A percentile compares a stretch with the other conserved stretches of the same genome.
Conservation (phyloP, 2,113 vertebrate species). For the Nesogale talazaci region DNA sequence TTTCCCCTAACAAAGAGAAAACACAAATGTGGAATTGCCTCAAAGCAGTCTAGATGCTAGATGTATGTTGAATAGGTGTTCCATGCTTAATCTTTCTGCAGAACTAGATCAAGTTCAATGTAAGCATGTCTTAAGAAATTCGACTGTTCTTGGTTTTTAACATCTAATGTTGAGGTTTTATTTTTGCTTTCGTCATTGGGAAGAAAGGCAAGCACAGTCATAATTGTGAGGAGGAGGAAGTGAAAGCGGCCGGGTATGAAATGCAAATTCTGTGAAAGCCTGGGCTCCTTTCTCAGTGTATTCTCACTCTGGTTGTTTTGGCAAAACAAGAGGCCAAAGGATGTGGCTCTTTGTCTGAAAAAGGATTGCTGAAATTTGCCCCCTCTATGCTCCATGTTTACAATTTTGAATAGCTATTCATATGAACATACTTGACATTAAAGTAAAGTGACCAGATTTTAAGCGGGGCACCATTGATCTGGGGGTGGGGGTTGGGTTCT, state of each 20-base stretch:
- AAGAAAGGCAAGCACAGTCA: background rate
- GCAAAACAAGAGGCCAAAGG: background rate
- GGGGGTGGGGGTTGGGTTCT: too few species aligned
- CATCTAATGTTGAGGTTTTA: conserved; percentile 41
- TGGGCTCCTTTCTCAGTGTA: background rate
- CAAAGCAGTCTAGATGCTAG: background rate
- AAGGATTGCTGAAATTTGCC: background rate
- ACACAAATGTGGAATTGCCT: background rate
- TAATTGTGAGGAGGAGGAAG: conserved; percentile 32
- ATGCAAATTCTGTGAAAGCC: background rate
- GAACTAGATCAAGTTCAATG: background rate
- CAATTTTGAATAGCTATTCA: background rate
- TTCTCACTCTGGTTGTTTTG: background rate
- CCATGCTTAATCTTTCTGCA: conserved; percentile 16
- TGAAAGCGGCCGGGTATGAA: background rate
- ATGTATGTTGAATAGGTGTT: background rate
- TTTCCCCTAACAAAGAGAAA: conserved; percentile 19
- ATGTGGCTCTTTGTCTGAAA: background rate
- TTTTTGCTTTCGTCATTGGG: background rate
- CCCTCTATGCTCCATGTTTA: background rate
- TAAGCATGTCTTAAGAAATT: background rate
- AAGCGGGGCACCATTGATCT: too few species aligned
- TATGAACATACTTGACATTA: conserved; percentile 42
- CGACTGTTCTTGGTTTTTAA: conserved; percentile 1
- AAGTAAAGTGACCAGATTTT: too few species aligned